Evolutionary conservation across 2,113 vertebrate species (phyloP), one percentile per base, ranked within the genome.

Genomic region (Melanostigma gelatinosum): DNA sequence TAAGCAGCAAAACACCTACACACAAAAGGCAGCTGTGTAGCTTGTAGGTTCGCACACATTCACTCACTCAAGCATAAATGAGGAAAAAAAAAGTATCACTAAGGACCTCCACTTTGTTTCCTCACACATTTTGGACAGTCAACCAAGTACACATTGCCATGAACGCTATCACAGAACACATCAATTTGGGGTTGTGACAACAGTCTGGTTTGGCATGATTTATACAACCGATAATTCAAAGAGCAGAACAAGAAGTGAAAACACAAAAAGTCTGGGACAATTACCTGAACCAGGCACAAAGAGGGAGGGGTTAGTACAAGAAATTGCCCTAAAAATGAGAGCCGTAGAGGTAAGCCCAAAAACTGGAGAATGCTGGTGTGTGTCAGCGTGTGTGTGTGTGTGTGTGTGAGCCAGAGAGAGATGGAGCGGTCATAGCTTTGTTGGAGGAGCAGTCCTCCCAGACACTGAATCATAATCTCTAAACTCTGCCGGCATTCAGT

Each of bases 401-500:
- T 63, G 66, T 65, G 40, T 65, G 22, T 44, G 66, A 46, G 65
- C 1, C 55, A 48, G 38, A 32, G 27, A 66, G 63, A 62, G 62
- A 63, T 29, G 73, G 36, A 67, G 24, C 34, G 65, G 81, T 79
- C 73, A 88, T 78, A 91, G 85, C 85, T 90, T 87, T 82, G 91
- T 94, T 92, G 80, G 90, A 89, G 73, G 80, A 93, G 60, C 87
- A 89, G 95, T 91, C 94, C 94, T 97, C 95, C 96, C 95, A 95
- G 94, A 95, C 94, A 89, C 95, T 94, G 95, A 96, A 96, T 96
- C 95, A 95, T 96, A 95, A 96, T 95, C 95, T 96, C 93, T 94
- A 84, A 93, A 88, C 95, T 96, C 94, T 95, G 96, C 94, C 94
- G 94, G 95, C 96, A 97, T 96, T 97, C 95, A 89, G 88, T 96